Evolutionary conservation across 1,140 invertebrate species (phyloP).

Genomic region (Ips typographus): DNA sequence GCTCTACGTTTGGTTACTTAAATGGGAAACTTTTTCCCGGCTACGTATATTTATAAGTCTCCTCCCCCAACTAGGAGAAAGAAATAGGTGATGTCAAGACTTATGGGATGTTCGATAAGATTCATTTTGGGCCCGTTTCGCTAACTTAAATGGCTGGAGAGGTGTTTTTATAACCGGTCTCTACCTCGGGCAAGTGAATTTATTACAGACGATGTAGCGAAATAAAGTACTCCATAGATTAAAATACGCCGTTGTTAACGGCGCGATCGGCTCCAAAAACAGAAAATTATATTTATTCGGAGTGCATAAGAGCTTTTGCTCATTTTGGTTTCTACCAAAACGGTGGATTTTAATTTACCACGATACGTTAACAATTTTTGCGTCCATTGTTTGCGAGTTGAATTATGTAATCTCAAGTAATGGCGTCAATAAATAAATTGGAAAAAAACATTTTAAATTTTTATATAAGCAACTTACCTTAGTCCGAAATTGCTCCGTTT

Average conservation of each 20-base stretch:
- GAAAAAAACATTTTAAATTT: no score
- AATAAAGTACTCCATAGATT: conserved; percentile 40
- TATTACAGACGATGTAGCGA: conserved; percentile 51
- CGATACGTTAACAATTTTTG: no score
- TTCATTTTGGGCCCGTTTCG: conserved; percentile 53
- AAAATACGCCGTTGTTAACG: conserved; percentile 30
- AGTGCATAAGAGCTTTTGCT: neutral
- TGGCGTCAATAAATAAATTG: no score
- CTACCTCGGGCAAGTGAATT: conserved; percentile 46
- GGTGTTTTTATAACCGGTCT: conserved; percentile 53
- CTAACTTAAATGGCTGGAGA: conserved; percentile 51
- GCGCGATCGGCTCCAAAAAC: conserved; percentile 1
- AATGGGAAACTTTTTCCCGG: conserved; percentile 52
- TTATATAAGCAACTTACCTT: no score
- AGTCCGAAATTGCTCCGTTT: no score
- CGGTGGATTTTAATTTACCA: no score
- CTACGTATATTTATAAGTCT: conserved; percentile 54
- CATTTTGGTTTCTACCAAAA: neutral
- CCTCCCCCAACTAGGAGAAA: conserved; percentile 49
- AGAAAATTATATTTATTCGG: conserved; percentile 9
- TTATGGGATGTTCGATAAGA: conserved; percentile 58
- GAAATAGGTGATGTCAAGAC: conserved; percentile 58
- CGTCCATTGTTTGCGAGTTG: no score
- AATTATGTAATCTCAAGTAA: no score
- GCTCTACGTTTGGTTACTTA: conserved; percentile 48